Base-by-base conservation (phyloP, 2,888 invertebrate species). In the Callyntrura sp. region DNA sequence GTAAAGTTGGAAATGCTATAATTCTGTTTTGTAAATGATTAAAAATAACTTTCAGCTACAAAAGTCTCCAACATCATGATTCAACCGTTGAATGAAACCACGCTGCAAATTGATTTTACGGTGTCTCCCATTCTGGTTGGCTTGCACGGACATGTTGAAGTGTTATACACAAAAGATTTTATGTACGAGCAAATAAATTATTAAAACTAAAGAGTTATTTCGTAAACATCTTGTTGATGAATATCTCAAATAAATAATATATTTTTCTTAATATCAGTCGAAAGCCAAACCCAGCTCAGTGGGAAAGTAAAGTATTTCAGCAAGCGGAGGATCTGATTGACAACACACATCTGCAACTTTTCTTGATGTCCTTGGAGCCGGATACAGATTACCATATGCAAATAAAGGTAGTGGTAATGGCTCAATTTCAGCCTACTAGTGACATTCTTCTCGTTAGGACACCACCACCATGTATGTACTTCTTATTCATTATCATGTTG, bases 301-400 rank as follows among this genome's bases (percentile, higher is more conserved):
- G 98, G 98, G 96, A 97, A 93, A 96, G 97, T 0, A 97, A 98
- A 95, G 97, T 97, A 20, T 97, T 98, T 94, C 97, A 98, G 0
- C 98, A 98, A 12, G 97, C 97, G 0, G 97, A 97, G 93, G 98
- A 98, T 94, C 95, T 98, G 6, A 97, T 98, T 89, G 97, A 97
- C 0, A 98, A 98, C 6, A 96, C 97, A 5, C 97, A 98, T 90
- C 95, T 98, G 91, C 98, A 98, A 94, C 98, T 98, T 95, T 96
- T 98, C 91, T 94, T 98, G 81, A 96, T 96, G 11, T 96, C 96
- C 0, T 95, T 98, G 79, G 96, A 96, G 93, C 96, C 98, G 0
- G 96, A 97, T 90, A 98, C 98, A 0, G 96, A 96, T 51, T 98
- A 98, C 94, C 97, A 96, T 94, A 96, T 98, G 23, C 96, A 97